Conservation (phyloP, 1,140 invertebrate genomes). For the Zaprionus lachaisei region DNA sequence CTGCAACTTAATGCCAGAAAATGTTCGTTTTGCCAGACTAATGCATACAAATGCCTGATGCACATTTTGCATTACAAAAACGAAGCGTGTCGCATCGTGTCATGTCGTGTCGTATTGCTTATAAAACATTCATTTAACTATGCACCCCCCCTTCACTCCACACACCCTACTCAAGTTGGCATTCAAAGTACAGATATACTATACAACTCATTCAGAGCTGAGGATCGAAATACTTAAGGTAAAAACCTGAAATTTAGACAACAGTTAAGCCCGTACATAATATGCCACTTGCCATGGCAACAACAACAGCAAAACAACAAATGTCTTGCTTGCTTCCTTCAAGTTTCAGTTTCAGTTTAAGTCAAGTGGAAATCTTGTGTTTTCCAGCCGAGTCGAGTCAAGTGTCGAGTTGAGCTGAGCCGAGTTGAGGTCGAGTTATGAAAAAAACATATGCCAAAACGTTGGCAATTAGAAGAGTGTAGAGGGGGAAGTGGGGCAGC, state of each 20-base stretch:
- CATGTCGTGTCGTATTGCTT: constrained; percentile 24
- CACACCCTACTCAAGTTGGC: not conserved
- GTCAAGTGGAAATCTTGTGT: constrained; percentile 24
- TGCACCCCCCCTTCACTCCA: too few species aligned
- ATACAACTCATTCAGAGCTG: not conserved
- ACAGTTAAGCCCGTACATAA: constrained; percentile 15
- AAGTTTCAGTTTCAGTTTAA: constrained; percentile 17
- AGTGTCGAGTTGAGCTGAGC: constrained; percentile 10
- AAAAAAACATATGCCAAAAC: constrained; percentile 47
- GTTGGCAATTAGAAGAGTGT: constrained; percentile 30
- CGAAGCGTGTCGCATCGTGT: constrained; percentile 39
- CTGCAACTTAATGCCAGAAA: constrained; percentile 66
- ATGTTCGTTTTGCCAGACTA: constrained; percentile 80
- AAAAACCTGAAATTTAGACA: not conserved
- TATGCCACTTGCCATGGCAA: constrained; percentile 17
- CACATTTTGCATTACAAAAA: constrained; percentile 79
- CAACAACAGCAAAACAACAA: not conserved
- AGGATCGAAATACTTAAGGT: constrained; percentile 5
- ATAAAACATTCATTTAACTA: constrained; percentile 53
- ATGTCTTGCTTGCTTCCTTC: not conserved
- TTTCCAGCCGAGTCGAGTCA: not conserved
- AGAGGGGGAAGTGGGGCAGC: not conserved
- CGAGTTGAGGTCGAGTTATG: constrained; percentile 40
- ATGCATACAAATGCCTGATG: constrained; percentile 82
- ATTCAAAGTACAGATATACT: not conserved